These are phyloP conservation scores for Darevskia nairensis DNA, from an alignment of 2,797 vertebrate species.

Conservation along the genomic window DNA sequence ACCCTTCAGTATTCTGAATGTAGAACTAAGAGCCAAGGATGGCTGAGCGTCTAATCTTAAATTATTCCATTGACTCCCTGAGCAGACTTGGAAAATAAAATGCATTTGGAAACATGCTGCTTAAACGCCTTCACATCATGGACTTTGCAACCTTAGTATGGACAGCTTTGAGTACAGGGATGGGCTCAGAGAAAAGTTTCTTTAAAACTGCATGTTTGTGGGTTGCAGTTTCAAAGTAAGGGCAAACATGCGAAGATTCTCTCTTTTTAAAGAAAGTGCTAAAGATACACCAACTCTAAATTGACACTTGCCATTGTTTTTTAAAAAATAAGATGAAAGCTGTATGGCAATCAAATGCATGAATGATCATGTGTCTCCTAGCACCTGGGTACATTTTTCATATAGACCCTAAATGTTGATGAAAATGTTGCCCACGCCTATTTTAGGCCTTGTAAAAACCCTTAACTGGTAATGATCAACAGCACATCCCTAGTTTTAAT, in stretches of 20 bases:
- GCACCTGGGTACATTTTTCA: neutral
- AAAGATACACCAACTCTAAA: neutral
- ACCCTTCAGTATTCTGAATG: neutral
- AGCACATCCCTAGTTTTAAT: neutral
- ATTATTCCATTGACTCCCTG: neutral
- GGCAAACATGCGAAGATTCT: too few relatives aligned
- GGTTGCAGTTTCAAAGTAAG: neutral
- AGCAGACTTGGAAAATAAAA: neutral
- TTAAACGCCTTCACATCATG: neutral
- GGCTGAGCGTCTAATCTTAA: constrained; percentile 31
- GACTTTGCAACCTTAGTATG: neutral
- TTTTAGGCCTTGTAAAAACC: neutral
- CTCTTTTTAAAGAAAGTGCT: neutral
- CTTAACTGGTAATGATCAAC: neutral
- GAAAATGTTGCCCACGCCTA: neutral
- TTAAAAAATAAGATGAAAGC: neutral
- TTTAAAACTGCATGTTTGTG: neutral
- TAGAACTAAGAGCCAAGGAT: constrained; percentile 32
- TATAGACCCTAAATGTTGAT: neutral
- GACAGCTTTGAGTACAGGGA: neutral
- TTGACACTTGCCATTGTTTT: neutral
- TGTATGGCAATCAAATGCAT: neutral
- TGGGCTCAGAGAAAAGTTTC: neutral
- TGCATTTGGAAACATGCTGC: constrained; percentile 34
- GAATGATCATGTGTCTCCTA: neutral